Conservation (phyloP, 2,113 vertebrate genomes). For the Amphilophus citrinellus region DNA sequence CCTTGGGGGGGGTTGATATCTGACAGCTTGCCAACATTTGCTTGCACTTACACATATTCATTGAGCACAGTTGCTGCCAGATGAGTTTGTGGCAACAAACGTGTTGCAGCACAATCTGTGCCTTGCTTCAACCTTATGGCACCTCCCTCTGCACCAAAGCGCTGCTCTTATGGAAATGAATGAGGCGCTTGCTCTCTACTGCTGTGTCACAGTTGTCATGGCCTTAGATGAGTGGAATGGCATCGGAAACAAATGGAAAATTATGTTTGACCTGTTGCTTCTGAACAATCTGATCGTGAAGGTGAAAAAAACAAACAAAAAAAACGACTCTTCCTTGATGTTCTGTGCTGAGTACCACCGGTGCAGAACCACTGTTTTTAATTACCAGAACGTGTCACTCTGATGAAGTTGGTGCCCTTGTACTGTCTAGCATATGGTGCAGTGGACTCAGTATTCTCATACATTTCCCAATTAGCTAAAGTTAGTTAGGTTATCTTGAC, state of each 20-base stretch:
- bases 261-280: neutral
- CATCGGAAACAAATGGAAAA: neutral
- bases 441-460: neutral
- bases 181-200: neutral
- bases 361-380: too few relatives aligned
- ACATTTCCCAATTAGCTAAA: neutral
- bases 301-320: too few relatives aligned
- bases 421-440: neutral
- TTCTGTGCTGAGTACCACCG: too few relatives aligned
- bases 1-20: rapidly evolving
- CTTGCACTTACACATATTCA: slow-evolving; percentile 5
- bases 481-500: neutral
- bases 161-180: neutral
- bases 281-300: neutral
- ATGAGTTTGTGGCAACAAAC: slow-evolving; percentile 16
- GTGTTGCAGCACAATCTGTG: slow-evolving; percentile 9
- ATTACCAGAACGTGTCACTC: too few relatives aligned
- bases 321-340: too few relatives aligned
- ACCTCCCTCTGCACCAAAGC: neutral
- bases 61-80: slow-evolving; percentile 2
- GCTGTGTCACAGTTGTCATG: neutral
- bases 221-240: neutral
- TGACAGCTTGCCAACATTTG: slow-evolving; percentile 16
- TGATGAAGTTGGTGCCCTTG: neutral
- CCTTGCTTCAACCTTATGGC: neutral